Percentiles rank a stretch among this genome's conserved stretches.
Evolutionary conservation across 2,797 vertebrate genomes (phyloP).

Genomic region (Chelmon rostratus): DNA sequence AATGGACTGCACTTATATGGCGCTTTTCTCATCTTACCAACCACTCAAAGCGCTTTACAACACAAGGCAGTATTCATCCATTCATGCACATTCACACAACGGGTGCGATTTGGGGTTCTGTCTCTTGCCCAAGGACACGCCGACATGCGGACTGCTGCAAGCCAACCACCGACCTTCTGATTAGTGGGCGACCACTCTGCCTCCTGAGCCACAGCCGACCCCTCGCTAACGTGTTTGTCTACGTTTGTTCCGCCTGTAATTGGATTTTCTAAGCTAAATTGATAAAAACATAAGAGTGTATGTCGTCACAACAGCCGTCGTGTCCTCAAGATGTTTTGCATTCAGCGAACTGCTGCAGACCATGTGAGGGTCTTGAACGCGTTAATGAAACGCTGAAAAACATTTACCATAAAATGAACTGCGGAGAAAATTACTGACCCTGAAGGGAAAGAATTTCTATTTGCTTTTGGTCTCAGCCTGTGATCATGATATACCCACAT

Average conservation of each 20-base stretch:
- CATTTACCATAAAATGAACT: slow-evolving; percentile 57
- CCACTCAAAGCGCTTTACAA: too few species aligned
- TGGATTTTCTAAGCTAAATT: slow-evolving; percentile 25
- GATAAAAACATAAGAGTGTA: slow-evolving; percentile 34
- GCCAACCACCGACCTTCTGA: too few species aligned
- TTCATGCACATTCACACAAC: too few species aligned
- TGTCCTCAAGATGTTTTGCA: slow-evolving; percentile 32
- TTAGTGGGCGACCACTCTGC: too few species aligned
- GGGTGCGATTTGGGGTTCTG: too few species aligned
- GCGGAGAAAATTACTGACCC: slow-evolving; percentile 68
- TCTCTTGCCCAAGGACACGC: too few species aligned
- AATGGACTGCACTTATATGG: too few species aligned
- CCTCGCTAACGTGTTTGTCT: slow-evolving; percentile 19
- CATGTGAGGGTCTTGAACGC: slow-evolving; percentile 30
- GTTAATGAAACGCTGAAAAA: slow-evolving; percentile 59
- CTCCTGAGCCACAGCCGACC: too few species aligned
- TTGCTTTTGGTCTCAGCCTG: slow-evolving; percentile 70
- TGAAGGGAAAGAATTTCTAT: slow-evolving; percentile 65
- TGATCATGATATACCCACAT: slow-evolving; percentile 64
- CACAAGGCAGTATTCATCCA: too few species aligned
- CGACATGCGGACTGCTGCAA: too few species aligned
- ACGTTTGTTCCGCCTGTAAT: background rate
- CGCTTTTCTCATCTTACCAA: too few species aligned
- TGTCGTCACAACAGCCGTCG: background rate
- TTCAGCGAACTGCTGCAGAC: slow-evolving; percentile 17